Evolutionary conservation across 2,113 vertebrate genomes (phyloP).

Genomic region (Oncorhynchus keta): DNA sequence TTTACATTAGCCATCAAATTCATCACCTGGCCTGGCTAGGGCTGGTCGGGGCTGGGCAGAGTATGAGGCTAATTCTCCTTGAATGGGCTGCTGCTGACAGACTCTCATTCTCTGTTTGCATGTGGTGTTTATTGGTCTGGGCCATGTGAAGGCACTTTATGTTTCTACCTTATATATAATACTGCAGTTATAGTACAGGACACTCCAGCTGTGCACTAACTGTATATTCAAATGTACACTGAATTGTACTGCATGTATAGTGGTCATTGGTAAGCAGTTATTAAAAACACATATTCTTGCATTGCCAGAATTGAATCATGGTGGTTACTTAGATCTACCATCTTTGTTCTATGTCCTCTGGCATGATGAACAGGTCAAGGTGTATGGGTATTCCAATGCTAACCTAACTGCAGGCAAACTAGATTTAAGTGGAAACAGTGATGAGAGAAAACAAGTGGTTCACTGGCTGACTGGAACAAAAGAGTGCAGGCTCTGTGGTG

Average conservation of each 20-base stretch:
- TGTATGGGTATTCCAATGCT: background rate
- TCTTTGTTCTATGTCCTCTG: background rate
- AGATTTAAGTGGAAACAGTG: background rate
- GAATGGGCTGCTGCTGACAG: background rate
- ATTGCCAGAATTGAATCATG: no score
- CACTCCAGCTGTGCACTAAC: background rate
- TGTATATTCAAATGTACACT: background rate
- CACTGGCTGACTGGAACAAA: background rate
- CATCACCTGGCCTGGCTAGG: slow-evolving; percentile 62
- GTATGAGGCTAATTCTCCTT: slow-evolving; percentile 28
- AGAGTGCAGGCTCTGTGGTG: background rate
- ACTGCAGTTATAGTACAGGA: background rate
- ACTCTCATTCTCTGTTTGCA: background rate
- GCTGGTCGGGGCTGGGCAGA: slow-evolving; percentile 49
- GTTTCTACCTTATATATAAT: background rate
- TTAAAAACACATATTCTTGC: no score
- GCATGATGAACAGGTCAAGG: background rate
- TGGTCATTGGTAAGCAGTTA: no score
- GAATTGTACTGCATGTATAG: no score
- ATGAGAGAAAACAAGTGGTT: slow-evolving; percentile 14
- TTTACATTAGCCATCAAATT: slow-evolving; percentile 77
- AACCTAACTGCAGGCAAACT: background rate
- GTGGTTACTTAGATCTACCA: background rate
- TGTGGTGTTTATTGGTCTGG: background rate
- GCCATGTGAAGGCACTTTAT: background rate